Evolutionary conservation across 2,797 vertebrate genomes (phyloP).

Genomic region (Heliangelus exortis): DNA sequence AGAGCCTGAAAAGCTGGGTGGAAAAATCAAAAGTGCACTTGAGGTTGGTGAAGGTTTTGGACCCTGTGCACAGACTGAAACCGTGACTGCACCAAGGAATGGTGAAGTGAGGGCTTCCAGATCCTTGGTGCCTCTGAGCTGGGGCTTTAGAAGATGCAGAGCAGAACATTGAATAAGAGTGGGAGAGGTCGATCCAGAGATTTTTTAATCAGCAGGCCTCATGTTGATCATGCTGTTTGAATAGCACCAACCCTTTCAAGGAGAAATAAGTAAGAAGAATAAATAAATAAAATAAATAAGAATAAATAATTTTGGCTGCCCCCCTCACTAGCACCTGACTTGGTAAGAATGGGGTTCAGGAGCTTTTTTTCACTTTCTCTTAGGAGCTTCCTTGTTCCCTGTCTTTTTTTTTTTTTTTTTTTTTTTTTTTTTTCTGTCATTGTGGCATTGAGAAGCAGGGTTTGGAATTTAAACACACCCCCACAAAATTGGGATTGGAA

Average conservation of each 20-base stretch:
- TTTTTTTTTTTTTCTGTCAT: not conserved
- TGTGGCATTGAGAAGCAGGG: not conserved
- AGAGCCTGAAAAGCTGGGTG: not conserved
- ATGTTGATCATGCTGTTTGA: not conserved
- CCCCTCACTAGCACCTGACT: not conserved
- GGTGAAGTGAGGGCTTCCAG: not conserved
- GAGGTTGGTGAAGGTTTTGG: not conserved
- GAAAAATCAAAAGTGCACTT: not conserved
- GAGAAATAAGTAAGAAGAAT: not conserved
- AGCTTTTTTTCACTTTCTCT: not conserved
- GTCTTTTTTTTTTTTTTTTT: not conserved
- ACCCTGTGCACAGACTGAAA: not conserved
- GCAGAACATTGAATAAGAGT: not conserved
- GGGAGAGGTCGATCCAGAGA: not conserved
- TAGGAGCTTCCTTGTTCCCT: not conserved
- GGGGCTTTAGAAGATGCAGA: not conserved
- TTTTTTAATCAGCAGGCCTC: not conserved
- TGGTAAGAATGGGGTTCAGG: not conserved
- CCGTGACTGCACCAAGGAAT: not conserved
- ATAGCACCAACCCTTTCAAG: not conserved
- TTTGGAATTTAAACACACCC: not conserved
- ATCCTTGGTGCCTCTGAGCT: not conserved
- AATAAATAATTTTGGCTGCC: not conserved
- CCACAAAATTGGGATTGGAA: not conserved
- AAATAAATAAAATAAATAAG: no score